Evolutionary conservation across 1,140 invertebrate genomes (phyloP).

Genomic region (Palaemon carinicauda): DNA sequence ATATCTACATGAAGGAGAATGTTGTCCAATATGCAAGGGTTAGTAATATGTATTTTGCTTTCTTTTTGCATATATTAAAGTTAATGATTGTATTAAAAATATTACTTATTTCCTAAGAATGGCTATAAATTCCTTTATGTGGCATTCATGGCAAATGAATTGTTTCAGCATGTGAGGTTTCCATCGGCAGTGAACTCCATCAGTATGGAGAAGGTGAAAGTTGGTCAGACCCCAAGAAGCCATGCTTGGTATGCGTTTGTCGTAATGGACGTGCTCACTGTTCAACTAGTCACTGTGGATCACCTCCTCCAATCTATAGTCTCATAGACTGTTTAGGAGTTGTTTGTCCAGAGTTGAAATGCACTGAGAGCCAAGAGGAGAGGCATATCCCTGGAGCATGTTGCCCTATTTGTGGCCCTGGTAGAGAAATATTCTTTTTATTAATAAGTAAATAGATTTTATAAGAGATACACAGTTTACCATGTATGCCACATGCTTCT

Average conservation of each 20-base stretch:
- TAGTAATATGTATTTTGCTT: too few relatives aligned
- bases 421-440: background rate
- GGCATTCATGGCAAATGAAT: background rate
- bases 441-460: too few relatives aligned
- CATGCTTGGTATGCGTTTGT: background rate
- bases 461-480: too few relatives aligned
- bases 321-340: background rate
- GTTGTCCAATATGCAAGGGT: too few relatives aligned
- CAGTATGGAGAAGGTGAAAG: background rate
- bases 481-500: too few relatives aligned
- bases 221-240: background rate
- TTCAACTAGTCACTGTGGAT: background rate
- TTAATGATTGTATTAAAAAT: too few relatives aligned
- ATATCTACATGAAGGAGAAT: too few relatives aligned
- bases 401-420: background rate
- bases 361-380: background rate
- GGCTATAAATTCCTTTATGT: too few relatives aligned
- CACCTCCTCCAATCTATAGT: background rate
- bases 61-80: too few relatives aligned
- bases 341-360: background rate
- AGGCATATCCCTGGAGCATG: background rate
- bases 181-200: background rate
- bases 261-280: background rate
- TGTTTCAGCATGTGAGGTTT: background rate
- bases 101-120: too few relatives aligned